Evolutionary conservation across 2,888 invertebrate species (phyloP).

Genomic region (Syritta pipiens): DNA sequence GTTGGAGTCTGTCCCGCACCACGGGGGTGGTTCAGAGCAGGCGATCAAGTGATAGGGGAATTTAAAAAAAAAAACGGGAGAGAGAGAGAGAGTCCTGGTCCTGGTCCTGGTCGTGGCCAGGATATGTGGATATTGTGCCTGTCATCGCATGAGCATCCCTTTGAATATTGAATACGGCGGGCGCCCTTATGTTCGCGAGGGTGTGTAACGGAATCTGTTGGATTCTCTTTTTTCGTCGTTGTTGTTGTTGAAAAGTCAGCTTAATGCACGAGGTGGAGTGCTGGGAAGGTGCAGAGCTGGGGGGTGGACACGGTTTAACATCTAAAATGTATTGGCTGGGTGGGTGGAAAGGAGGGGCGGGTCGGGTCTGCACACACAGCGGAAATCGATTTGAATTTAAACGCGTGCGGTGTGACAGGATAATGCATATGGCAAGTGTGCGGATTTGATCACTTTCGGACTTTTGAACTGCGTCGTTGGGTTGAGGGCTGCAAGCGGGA

Average conservation of each 20-base stretch:
- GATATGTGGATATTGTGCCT: slow-evolving; percentile 44
- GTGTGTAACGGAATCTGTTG: slow-evolving; percentile 13
- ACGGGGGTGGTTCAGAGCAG: neutral
- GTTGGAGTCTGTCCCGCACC: neutral
- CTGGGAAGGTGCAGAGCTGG: neutral
- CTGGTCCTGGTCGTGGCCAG: neutral
- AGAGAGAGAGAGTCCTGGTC: neutral
- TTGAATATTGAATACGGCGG: slow-evolving; percentile 55
- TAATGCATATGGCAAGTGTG: slow-evolving; percentile 50
- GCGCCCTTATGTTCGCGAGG: neutral
- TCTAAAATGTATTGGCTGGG: slow-evolving; percentile 9
- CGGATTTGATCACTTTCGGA: slow-evolving; percentile 51
- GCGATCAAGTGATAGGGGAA: slow-evolving; percentile 35
- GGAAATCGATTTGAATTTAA: slow-evolving; percentile 59
- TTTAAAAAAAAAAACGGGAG: slow-evolving; percentile 5
- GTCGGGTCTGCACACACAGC: neutral
- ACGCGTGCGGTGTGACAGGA: slow-evolving; percentile 48
- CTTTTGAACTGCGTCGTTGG: slow-evolving; percentile 46
- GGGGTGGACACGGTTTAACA: neutral
- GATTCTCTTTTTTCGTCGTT: no score
- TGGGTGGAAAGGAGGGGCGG: no score
- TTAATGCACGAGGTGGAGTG: slow-evolving; percentile 3
- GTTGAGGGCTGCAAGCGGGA: no score
- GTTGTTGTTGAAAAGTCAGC: slow-evolving; percentile 34
- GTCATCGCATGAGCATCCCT: slow-evolving; percentile 52